Evolutionary conservation across 2,888 invertebrate genomes (phyloP), one percentile per base, ranked within the genome.

Genomic region (Chrysopilus asiliformis): DNA sequence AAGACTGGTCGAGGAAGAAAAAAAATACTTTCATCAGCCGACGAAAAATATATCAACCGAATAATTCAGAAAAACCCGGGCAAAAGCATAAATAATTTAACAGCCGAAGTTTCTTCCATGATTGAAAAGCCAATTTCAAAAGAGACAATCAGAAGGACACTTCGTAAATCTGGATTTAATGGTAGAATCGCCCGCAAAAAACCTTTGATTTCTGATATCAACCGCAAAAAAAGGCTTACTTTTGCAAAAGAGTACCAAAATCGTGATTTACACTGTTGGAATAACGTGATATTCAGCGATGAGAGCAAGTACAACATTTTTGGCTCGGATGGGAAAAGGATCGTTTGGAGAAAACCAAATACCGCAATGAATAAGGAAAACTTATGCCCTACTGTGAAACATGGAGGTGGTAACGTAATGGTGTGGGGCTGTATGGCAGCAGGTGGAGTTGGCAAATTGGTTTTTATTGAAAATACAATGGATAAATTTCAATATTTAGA

Each of bases 281-380:
- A n/a, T n/a, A n/a, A n/a, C 20, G 36, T 36, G 12, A n/a, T 39
- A n/a, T 40, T 31, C 17, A 31, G 32, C 4, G 40, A 40, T 32
- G 40, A 43, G 27, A 40, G 32, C 17, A 43, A 40, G 22, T 38
- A 38, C 22, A 36, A 28, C 13, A 34, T 39, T 12, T 37, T 34
- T 39, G 35, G 39, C 10, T 22, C 20, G 12, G 37, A 35, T 34
- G 39, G 35, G 2, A 17, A 22, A 13, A 20, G 15, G 25, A 30
- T 34, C 14, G 38, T 41, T 16, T 17, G 41, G 39, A 30, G 39
- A 33, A 35, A 28, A 15, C 9, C 13, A 34, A 27, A 16, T 22
- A 35, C 35, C n/a, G n/a, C n/a, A n/a, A n/a, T n/a, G n/a, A n/a
- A n/a, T n/a, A n/a, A n/a, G n/a, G n/a, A n/a, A n/a, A 35, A 36